Evolutionary conservation across 2,888 invertebrate genomes (phyloP), one percentile per base, ranked within the genome.

Genomic region (Phyllotreta cruciferae): DNA sequence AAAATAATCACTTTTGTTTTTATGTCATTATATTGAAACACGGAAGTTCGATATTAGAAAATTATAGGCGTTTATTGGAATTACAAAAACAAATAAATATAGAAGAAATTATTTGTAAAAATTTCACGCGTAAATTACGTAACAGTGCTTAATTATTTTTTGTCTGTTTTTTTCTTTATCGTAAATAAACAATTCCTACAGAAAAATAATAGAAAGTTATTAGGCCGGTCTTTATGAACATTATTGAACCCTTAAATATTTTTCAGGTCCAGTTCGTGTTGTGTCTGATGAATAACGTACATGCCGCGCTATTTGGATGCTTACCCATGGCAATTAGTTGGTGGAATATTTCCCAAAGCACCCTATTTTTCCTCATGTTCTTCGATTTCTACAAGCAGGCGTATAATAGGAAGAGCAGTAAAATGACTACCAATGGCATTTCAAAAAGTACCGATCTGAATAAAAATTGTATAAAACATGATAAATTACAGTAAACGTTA

Each of bases 301-400:
- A 52, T 8, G 35, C 60, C 7, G 52, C 38, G 7, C 7, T 52
- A 3, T 52, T 52, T 9, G 60, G 60, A 47, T 60, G 60, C 39
- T 37, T 60, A 4, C 60, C 52, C 6, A 7, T 8, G 8, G 36
- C 52, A 0, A 6, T 60, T n/a, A 52, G 52, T 37, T 52, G 11
- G 35, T 44, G 42, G 9, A 52, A 42, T 37, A 52, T 53, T 42
- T 9, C 8, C 5, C 60, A 60, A 52, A 53, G 60, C 24, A 13
- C 44, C 11, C 4, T 44, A n/a, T 60, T 60, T 35, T 60, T 60
- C 34, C 2, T 60, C 6, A 60, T 60, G 60, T 60, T 60, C 44
- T 52, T 13, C 7, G 52, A 60, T 9, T 60, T 60, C 37, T 60
- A 60, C 14, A 44, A 36, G 35, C 52, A 60, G 4, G 6, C 60